Base-by-base conservation (phyloP, 2,797 vertebrate genomes). In the Rhinophrynus dorsalis region DNA sequence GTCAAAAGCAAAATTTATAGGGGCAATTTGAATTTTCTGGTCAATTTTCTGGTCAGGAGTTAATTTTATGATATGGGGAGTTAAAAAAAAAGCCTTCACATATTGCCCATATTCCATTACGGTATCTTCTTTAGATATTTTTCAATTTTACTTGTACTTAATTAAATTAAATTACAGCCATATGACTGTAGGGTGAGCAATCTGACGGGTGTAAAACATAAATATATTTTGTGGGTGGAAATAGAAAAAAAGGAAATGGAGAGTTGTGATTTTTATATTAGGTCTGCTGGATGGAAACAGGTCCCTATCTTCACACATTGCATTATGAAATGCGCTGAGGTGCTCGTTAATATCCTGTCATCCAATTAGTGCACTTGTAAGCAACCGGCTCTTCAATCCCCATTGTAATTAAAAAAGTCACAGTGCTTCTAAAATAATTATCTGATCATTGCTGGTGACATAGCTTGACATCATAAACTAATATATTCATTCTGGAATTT, bases 281-380 rank as follows among this genome's bases (percentile, higher is more conserved):
- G 54, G 18, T 66, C 33, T 65, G 18, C 45, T 66, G 17, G 44
- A 64, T 40, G 55, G 40, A 54, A 66, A 32, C 35, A 52, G 32
- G 62, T 66, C 63, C 47, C 62, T 60, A 35, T 66, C 47, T 73
- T 73, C 62, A 54, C 62, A 73, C 54, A 35, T 73, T 21, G 35
- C 55, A 45, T 67, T 44, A 20, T 54, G 45, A 59, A 73, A 73
- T 59, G 48, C 45, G 23, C 62, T 35, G 54, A 73, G 70, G 62
- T 73, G 18, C 62, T 73, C 62, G 55, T 73, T 73, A 73, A 73
- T 73, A 60, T 60, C 62, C 55, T 66, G 62, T 62, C 70, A 73
- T 66, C 70, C 70, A 73, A 73, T 73, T 73, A 73, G 70, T 73
- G 62, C 56, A 59, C 70, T 59, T 59, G 70, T 73, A 66, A 73